Evolutionary conservation across 2,888 invertebrate species (phyloP), one percentile per base, ranked within the genome.

Genomic region (Anodontia alba): DNA sequence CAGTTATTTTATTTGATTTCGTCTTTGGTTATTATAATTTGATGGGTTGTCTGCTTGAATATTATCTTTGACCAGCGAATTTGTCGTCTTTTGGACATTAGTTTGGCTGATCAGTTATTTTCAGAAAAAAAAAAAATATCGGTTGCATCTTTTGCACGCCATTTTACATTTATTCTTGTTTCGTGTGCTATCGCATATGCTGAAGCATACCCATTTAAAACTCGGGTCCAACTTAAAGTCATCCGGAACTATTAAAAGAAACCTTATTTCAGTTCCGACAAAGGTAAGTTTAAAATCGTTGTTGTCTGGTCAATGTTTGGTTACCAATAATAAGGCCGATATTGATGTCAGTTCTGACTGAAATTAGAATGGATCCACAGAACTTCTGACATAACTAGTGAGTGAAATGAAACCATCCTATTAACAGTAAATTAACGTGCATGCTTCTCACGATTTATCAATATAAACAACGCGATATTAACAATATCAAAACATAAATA

Each of bases 261-360:
- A 33, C 26, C 17, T 20, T 26, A 33, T 62, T 57, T 29, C 57
- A 12, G 33, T 33, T 62, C 62, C 31, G 33, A 10, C 62, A 17
- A 62, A 62, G 77, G 77, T 77, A 77, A 77, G 77, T 73, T 46
- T 26, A 26, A 31, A 62, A 71, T 76, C 31, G 26, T 17, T 70
- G 70, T 70, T 76, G 76, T 76, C 49, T 68, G 51, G 43, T 76
- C 12, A 12, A 38, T 38, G 38, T 38, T 38, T 38, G 38, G 38
- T 38, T 38, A 38, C 12, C 38, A n/a, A n/a, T n/a, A n/a, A n/a
- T n/a, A n/a, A n/a, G n/a, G n/a, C n/a, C n/a, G n/a, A n/a, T n/a
- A n/a, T n/a, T n/a, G n/a, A n/a, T n/a, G n/a, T n/a, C n/a, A n/a
- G n/a, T n/a, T n/a, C n/a, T n/a, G n/a, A n/a, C n/a, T n/a, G n/a